These are phyloP conservation scores for Neoarius graeffei DNA, from an alignment of 2,113 vertebrate species.

Conservation along the genomic window DNA sequence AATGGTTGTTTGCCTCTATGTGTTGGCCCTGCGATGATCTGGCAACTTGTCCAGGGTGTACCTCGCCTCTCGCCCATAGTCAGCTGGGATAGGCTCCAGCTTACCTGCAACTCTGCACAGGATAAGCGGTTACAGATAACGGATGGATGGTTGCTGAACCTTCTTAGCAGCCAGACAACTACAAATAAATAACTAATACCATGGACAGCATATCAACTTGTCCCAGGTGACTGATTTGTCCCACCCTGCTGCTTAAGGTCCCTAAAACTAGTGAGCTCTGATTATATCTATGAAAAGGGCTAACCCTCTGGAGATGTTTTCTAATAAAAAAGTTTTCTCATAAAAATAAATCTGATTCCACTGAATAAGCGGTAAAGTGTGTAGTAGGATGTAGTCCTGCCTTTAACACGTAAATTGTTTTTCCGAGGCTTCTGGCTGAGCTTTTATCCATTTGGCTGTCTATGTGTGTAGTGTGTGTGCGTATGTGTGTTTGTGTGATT, in stretches of 20 bases:
- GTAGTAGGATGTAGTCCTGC: not conserved
- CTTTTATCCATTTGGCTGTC: slow-evolving; percentile 10
- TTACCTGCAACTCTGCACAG: too few relatives aligned
- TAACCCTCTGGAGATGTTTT: not conserved
- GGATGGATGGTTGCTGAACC: not conserved
- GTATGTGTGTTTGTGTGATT: slow-evolving; percentile 15
- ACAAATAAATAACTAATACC: not conserved
- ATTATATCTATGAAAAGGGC: not conserved
- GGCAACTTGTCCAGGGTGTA: too few relatives aligned
- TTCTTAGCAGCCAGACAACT: not conserved
- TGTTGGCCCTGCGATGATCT: too few relatives aligned
- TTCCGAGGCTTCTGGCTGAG: slow-evolving; percentile 40
- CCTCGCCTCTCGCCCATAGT: too few relatives aligned
- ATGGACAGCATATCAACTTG: not conserved
- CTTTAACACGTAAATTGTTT: slow-evolving; percentile 22
- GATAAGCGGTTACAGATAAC: too few relatives aligned
- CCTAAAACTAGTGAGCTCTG: not conserved
- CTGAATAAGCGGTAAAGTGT: not conserved
- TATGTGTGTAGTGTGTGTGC: slow-evolving; percentile 5
- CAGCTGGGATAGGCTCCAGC: too few relatives aligned
- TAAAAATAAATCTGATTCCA: slow-evolving; percentile 1
- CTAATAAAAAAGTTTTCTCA: not conserved
- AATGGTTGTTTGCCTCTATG: too few relatives aligned
- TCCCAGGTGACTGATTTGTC: not conserved
- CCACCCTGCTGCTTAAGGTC: not conserved